Percentiles rank a stretch among this genome's conserved stretches.
Conservation (phyloP, 2,888 invertebrate genomes). For the Clepsis dumicolana region DNA sequence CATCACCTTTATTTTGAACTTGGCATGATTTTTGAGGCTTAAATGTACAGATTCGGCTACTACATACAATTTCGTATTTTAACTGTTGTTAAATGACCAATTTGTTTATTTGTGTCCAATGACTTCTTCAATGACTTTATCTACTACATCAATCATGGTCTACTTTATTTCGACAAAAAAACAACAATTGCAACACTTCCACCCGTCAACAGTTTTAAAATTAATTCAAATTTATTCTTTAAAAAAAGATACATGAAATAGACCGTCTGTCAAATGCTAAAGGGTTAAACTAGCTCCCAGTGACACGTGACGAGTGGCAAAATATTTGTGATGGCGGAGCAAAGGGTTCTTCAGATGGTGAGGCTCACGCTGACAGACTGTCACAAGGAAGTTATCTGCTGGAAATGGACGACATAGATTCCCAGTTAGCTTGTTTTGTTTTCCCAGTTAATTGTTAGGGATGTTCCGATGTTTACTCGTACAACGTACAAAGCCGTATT, state of each 20-base stretch:
- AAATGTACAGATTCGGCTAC: too few relatives aligned
- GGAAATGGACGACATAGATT: constrained; percentile 9
- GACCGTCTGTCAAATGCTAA: background rate
- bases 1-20: too few relatives aligned
- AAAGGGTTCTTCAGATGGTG: constrained; percentile 67
- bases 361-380: constrained; percentile 56
- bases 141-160: too few relatives aligned
- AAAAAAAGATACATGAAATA: constrained; percentile 17
- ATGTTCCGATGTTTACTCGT: too few relatives aligned
- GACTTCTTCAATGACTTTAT: too few relatives aligned
- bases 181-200: background rate
- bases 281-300: constrained; percentile 5
- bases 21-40: too few relatives aligned
- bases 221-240: background rate
- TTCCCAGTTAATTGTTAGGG: background rate
- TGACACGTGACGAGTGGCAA: constrained; percentile 69
- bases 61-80: too few relatives aligned
- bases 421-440: too few relatives aligned
- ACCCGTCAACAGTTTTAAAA: background rate
- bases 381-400: constrained; percentile 45
- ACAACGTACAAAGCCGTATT: too few relatives aligned
- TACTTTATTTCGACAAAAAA: background rate
- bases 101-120: too few relatives aligned
- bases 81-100: too few relatives aligned
- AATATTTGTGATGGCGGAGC: constrained; percentile 71